Base-by-base conservation (phyloP, 2,888 invertebrate genomes). In the Sphinx pinastri region DNA sequence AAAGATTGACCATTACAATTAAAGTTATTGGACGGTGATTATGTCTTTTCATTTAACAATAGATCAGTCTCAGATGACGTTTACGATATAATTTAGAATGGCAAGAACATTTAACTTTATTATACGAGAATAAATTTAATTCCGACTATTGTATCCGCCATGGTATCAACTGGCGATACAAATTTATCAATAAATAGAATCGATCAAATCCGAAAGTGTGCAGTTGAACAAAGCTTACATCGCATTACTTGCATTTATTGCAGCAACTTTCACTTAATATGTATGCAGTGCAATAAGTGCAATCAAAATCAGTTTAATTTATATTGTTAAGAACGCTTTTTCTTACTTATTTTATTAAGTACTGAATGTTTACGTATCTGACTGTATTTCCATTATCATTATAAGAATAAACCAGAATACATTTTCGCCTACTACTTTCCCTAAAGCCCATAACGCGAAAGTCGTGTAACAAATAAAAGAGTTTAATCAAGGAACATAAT, bases 401-500 rank as follows among this genome's bases (percentile, higher is more conserved):
- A 19, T 54, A 54, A 25, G 2, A 25, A 10, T 8, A 14, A 14
- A 3, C 7, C 7, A n/a, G 7, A 14, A 5, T 14, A 54, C 16
- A 54, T 8, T 16, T 5, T 54, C 6, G 7, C 16, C 54, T 16
- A 16, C 54, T 16, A 16, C 19, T 55, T 55, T 11, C 16, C 55
- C 16, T 55, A 19, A 55, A 55, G 16, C 11, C 11, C 16, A 60
- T 49, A 63, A 63, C 19, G 5, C 49, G 7, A 4, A 58, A 63
- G 16, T 49, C 45, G 80, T 75, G 13, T 47, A 49, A 63, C 47
- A 63, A 49, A 84, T 80, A 79, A 81, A 85, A 88, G 84, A 84
- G 84, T 88, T 88, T 89, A 88, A 89, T 90, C 85, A 89, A 88
- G 83, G 79, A 81, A 84, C 80, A 83, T 84, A 86, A 85, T 82